phyloP scores from a whole-genome alignment of 2,888 invertebrate genomes.

The Leptarthrus brevirostris region DNA sequence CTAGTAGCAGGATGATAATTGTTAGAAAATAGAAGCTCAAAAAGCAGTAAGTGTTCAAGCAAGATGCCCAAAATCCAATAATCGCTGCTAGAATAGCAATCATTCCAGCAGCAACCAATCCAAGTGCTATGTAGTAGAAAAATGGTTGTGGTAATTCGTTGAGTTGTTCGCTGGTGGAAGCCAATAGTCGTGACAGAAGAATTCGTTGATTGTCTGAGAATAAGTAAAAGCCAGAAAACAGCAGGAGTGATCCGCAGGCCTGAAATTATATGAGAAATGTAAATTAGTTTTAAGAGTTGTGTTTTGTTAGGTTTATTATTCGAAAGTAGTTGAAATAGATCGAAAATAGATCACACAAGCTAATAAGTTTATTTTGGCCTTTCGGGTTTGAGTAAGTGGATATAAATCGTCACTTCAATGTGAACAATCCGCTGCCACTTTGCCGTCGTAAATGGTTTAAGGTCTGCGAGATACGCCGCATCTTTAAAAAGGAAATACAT shows the following conservation, averaged over 20 bases:
- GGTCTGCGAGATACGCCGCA: too few species aligned
- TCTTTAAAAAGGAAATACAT: too few species aligned
- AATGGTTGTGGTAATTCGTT: slow-evolving; percentile 76
- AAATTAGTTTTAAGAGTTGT: too few species aligned
- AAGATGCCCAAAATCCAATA: slow-evolving; percentile 85
- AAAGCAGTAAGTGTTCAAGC: slow-evolving; percentile 78
- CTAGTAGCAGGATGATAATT: slow-evolving; percentile 75
- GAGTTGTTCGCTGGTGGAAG: slow-evolving; percentile 69
- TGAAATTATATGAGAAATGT: slow-evolving; percentile 63
- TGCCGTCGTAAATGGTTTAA: too few species aligned
- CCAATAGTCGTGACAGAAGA: slow-evolving; percentile 77
- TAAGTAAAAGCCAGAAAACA: slow-evolving; percentile 78
- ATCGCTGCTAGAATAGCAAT: slow-evolving; percentile 76
- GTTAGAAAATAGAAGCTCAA: slow-evolving; percentile 80
- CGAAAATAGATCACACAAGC: too few species aligned
- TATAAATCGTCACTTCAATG: too few species aligned
- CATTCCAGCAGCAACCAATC: slow-evolving; percentile 76
- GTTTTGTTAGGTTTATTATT: too few species aligned
- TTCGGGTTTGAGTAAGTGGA: too few species aligned
- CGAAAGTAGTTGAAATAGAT: too few species aligned
- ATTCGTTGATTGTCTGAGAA: slow-evolving; percentile 79
- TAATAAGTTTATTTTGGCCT: too few species aligned
- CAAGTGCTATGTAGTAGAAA: slow-evolving; percentile 81
- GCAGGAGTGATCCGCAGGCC: slow-evolving; percentile 78
- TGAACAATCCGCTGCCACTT: too few species aligned